Base-by-base conservation (phyloP, 2,888 invertebrate genomes). In the Muscina levida region DNA sequence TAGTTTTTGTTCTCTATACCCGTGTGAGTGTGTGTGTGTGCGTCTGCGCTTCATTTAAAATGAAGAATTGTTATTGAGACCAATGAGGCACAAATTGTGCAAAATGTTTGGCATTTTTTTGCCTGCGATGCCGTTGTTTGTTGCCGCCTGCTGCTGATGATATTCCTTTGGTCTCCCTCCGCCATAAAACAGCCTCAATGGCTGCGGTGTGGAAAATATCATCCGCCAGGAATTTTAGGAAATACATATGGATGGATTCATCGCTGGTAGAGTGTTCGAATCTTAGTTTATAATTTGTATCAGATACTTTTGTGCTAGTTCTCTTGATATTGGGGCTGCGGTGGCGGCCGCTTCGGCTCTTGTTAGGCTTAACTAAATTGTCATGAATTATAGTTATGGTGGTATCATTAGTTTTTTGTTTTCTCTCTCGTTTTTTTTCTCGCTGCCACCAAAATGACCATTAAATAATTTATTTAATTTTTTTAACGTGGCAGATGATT, bases 21-120 rank as follows among this genome's bases (percentile, higher is more conserved):
- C n/a, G n/a, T n/a, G n/a, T n/a, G n/a, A n/a, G n/a, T n/a, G 53
- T 39, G 31, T 65, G 17, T 26, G 24, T 65, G 26, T 77, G 62
- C 48, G 65, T 53, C 72, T 74, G 59, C 62, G 81, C 73, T 73
- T 83, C 84, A 82, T 82, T 84, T 85, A 86, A 87, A 86, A 88
- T 88, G 88, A 88, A 83, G 86, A 85, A 88, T 88, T 88, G 87
- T 86, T 88, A 88, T 88, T 85, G 87, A 83, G 83, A 83, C 85
- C 88, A 87, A 88, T 88, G 88, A 87, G 87, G 86, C 88, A 86
- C 88, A 88, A 88, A 88, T 87, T 88, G 87, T 86, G 85, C 86
- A 86, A 87, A 87, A 87, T 88, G 85, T 86, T 86, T 84, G 85
- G 84, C 84, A 85, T 86, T 79, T 80, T 77, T 71, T 70, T 31